Evolutionary conservation across 2,888 invertebrate genomes (phyloP), one percentile per base, ranked within the genome.

Genomic region (Luffia ferchaultella): DNA sequence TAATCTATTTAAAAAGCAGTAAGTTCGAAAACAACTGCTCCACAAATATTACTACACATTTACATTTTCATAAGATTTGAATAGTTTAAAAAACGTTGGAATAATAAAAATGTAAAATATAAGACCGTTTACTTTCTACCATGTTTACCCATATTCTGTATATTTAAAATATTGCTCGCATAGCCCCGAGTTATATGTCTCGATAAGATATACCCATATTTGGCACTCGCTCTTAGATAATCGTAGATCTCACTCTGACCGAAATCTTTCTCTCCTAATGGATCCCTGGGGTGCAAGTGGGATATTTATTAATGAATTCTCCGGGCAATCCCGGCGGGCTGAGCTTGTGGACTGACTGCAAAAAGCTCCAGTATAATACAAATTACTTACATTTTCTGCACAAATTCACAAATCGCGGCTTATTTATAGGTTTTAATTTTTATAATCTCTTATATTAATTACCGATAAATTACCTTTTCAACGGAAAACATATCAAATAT

Each of bases 221-320:
- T 30, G 30, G 30, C 30, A 12, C 12, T 30, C 12, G 30, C 30
- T 30, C 30, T 30, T 3, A 30, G 30, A 30, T 30, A 30, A 30
- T 30, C 30, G 30, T 30, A 30, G 30, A 30, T 30, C 30, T 30
- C 12, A 12, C 30, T 3, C 30, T 12, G 30, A 30, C 30, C 30
- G 30, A 30, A 30, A 30, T 30, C 30, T 30, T 30, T 30, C 30
- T 30, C 30, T 30, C 12, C 30, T 30, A 30, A 30, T 30, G 30
- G 30, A 30, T 7, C 42, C 30, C 17, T 19, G 42, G 18, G 18
- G 16, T 41, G 48, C 48, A 16, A 54, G 60, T 58, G 56, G 60
- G 61, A 66, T 73, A 68, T 67, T 67, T 68, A 67, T 67, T 69
- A 69, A 73, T 71, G 63, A 70, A 63, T 68, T 65, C 64, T 58